A percentile compares a stretch with the other conserved stretches of the same genome.
These are phyloP conservation scores for Epizoanthus scotinus DNA, from an alignment of 92 coral and sea anemone species.

Conservation along the genomic window DNA sequence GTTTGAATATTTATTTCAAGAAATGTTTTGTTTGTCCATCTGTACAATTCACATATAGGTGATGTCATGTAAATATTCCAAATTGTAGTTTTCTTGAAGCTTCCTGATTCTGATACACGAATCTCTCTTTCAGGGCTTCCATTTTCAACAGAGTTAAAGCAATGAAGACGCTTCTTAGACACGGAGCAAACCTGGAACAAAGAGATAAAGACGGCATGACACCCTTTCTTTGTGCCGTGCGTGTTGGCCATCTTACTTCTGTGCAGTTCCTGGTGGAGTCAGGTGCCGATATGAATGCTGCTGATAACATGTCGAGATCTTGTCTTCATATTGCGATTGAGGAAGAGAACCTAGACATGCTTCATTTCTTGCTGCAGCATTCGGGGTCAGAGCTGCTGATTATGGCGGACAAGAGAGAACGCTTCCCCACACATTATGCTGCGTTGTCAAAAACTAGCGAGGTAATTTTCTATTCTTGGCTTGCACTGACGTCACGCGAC, in stretches of 20 bases:
- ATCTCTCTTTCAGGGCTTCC: constrained; percentile 59
- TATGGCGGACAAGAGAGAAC: constrained; percentile 53
- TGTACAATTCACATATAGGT: no score
- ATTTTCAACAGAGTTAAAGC: constrained; percentile 44
- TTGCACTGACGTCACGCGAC: no score
- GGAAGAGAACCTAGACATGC: constrained; percentile 41
- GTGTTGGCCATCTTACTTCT: constrained; percentile 55
- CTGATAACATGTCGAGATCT: constrained; percentile 52
- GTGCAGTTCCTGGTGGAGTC: constrained; percentile 55
- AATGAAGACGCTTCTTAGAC: constrained; percentile 45
- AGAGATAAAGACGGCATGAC: constrained; percentile 55
- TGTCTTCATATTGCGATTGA: constrained; percentile 72
- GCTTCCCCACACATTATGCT: constrained; percentile 69
- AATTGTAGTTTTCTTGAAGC: no score
- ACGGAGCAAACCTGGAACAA: constrained; percentile 29
- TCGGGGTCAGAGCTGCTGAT: constrained; percentile 42
- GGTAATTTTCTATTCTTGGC: constrained; percentile 49
- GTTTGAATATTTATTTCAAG: no score
- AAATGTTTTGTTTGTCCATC: no score
- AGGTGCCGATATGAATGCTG: constrained; percentile 61
- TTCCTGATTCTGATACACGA: neutral
- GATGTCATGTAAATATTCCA: no score
- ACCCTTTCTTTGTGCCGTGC: constrained; percentile 64
- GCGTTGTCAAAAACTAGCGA: constrained; percentile 45
- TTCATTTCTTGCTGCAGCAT: constrained; percentile 50